Evolutionary conservation across 1,140 invertebrate species (phyloP), one percentile per base, ranked within the genome.

Genomic region (Hyphantria cunea): DNA sequence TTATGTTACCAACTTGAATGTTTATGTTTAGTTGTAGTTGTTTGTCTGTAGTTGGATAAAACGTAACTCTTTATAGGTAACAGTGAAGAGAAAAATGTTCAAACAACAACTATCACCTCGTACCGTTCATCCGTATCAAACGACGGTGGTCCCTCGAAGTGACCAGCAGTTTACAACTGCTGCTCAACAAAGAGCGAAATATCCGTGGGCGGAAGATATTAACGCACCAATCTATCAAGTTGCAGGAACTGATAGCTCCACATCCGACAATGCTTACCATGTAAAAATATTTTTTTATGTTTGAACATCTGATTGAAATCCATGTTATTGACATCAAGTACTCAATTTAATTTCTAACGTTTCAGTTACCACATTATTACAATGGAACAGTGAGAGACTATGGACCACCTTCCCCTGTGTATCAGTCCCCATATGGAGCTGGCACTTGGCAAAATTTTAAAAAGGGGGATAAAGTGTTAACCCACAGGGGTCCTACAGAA

Each of bases 51-150:
- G 3, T 37, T 37, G 7, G 2, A 37, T 37, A 10, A 37, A 37
- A 11, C 3, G 14, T 10, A 34, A 15, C 0, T 33, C 49, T 42
- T 72, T 72, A 47, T 44, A 68, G 69, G 37, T 64, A 67, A 68
- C 33, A 50, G 9, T 13, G 32, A 11, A 34, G 17, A 17, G 39
- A n/a, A 84, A 74, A 68, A 92, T 91, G 89, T 87, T 91, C 64
- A 90, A 89, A 72, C 89, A 90, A 75, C 90, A 91, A 74, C 56
- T 84, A n/a, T 85, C 89, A 11, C 82, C 86, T 2, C 76, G 87
- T 14, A 91, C 76, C 54, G 81, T 91, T 5, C 90, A 91, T 64
- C 89, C 91, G 9, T 92, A 92, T 52, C 91, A 92, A 75, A 91
- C 89, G 17, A 92, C 91, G 5, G 78, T 91, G 4, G 84, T 91